Conservation (phyloP, 1,140 invertebrate species). For the Dufourea novaeangliae region DNA sequence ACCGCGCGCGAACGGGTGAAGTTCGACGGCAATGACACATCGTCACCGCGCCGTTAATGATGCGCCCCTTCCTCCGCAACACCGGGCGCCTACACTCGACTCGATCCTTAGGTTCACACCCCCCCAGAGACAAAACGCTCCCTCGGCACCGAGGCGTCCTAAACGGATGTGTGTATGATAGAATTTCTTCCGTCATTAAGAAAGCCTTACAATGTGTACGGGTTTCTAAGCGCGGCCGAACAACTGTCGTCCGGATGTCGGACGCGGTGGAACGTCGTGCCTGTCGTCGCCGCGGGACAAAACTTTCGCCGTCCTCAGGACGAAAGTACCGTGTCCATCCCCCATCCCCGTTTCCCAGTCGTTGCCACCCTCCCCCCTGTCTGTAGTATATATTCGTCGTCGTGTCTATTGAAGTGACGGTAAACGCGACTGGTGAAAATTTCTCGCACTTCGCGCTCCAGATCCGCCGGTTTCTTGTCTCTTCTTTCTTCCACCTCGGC, state of each 20-base stretch:
- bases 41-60: conserved; percentile 67
- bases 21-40: conserved; percentile 67
- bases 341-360: background rate
- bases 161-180: conserved; percentile 79
- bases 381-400: conserved; percentile 55
- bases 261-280: background rate
- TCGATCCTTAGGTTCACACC: conserved; percentile 66
- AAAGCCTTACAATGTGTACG: conserved; percentile 78
- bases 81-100: conserved; percentile 46
- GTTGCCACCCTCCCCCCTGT: conserved; percentile 15
- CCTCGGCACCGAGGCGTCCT: conserved; percentile 70
- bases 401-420: conserved; percentile 74
- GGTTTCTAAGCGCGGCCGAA: conserved; percentile 73
- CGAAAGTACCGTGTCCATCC: conserved; percentile 52
- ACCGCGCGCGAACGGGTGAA: conserved; percentile 49
- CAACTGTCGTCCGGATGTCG: conserved; percentile 57
- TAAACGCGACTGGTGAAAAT: conserved; percentile 71
- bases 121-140: conserved; percentile 75
- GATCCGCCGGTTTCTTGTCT: conserved; percentile 70
- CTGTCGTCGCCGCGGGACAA: conserved; percentile 41
- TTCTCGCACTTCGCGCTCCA: conserved; percentile 71
- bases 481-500: conserved; percentile 48
- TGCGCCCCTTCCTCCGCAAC: conserved; percentile 46
- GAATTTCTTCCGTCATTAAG: conserved; percentile 82
- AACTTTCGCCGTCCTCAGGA: conserved; percentile 49